Conservation (phyloP, 2,888 invertebrate genomes). For the Salpingus planirostris region DNA sequence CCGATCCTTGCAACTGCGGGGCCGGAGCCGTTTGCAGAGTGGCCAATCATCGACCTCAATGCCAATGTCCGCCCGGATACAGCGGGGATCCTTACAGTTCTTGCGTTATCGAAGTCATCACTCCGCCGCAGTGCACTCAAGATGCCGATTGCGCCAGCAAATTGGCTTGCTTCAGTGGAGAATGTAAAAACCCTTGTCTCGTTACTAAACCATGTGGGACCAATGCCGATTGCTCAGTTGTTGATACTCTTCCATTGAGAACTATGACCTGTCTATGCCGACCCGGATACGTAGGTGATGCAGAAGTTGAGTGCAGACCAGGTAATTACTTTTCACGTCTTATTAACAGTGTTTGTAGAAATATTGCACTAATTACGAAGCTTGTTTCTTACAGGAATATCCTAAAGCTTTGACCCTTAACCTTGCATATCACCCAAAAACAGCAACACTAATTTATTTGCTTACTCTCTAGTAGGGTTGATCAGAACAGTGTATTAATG, state of each 20-base stretch:
- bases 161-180: constrained; percentile 70
- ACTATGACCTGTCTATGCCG: constrained; percentile 84
- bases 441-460: too few relatives aligned
- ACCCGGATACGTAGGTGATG: constrained; percentile 75
- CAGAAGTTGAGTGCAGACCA: constrained; percentile 71
- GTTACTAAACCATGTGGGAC: constrained; percentile 70
- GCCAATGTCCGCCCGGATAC: constrained; percentile 76
- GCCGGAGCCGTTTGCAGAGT: constrained; percentile 67
- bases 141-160: constrained; percentile 83
- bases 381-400: too few relatives aligned
- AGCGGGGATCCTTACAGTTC: constrained; percentile 64
- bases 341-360: too few relatives aligned
- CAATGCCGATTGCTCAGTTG: constrained; percentile 74
- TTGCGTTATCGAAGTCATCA: constrained; percentile 51
- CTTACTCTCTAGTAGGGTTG: too few relatives aligned
- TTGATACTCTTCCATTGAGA: constrained; percentile 76
- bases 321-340: too few relatives aligned
- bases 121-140: constrained; percentile 58
- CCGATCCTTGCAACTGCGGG: constrained; percentile 81
- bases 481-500: too few relatives aligned
- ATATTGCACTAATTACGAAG: too few relatives aligned
- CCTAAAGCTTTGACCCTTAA: too few relatives aligned
- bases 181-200: constrained; percentile 72
- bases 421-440: too few relatives aligned
- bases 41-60: constrained; percentile 64